Base-by-base conservation (phyloP, 2,888 invertebrate genomes). In the Mesorhabditis belari region DNA sequence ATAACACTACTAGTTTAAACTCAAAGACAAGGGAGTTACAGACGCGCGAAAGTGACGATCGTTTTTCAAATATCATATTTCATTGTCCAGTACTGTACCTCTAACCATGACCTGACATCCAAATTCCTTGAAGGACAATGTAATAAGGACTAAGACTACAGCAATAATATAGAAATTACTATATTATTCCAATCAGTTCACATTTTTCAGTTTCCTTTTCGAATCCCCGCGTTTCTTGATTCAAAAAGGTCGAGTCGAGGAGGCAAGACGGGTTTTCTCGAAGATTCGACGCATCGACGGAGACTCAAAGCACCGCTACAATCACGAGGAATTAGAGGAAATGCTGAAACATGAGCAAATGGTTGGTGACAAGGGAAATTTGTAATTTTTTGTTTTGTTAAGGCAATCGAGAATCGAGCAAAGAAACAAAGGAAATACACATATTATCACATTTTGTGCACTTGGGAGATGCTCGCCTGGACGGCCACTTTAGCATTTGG, bases 381-480 rank as follows among this genome's bases (percentile, higher is more conserved):
- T n/a, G n/a, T n/a, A n/a, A n/a, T n/a, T n/a, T n/a, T n/a, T n/a
- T n/a, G n/a, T n/a, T n/a, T n/a, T n/a, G n/a, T n/a, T n/a, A n/a
- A n/a, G n/a, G n/a, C n/a, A n/a, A n/a, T n/a, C 28, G 63, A 29
- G 23, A 56, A 35, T 29, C 63, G 26, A n/a, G 49, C 53, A 21
- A 59, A 60, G 49, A 64, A 62, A 50, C 12, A 60, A 9, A 66
- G 63, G 49, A 64, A 66, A 12, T 67, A 67, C 58, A 67, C 67
- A 21, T 67, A 62, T 49, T 59, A 62, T 27, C 67, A 67, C 50
- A 26, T 67, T 25, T 63, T 67, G 55, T 67, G 67, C 60, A 67
- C 67, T 6, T 67, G 67, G 67, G 64, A 61, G 51, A 64, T 67
- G 66, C 62, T 67, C 57, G 62, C 60, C 9, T 63, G 64, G 57